Conservation (phyloP, 2,888 invertebrate species). For the Troides oblongomaculatus region DNA sequence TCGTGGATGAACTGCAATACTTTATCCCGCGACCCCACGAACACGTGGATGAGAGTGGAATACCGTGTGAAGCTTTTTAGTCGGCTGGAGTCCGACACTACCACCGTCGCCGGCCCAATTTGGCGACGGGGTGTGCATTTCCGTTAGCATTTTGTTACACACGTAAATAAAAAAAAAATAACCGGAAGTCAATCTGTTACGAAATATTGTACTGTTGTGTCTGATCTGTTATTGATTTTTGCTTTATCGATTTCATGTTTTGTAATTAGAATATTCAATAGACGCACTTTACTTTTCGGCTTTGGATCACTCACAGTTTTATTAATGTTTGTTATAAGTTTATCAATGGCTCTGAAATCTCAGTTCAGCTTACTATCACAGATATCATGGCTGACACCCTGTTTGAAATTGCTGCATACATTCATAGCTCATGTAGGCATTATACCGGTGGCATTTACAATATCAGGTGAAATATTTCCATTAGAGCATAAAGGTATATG, state of each 20-base stretch:
- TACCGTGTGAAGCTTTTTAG: too few relatives aligned
- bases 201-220: constrained; percentile 43
- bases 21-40: too few relatives aligned
- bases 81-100: too few relatives aligned
- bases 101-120: too few relatives aligned
- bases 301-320: constrained; percentile 35
- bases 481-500: constrained; percentile 43
- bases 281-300: constrained; percentile 40
- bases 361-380: constrained; percentile 7
- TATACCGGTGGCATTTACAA: constrained; percentile 40
- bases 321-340: constrained; percentile 39
- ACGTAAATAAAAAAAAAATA: constrained; percentile 16
- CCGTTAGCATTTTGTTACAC: too few relatives aligned
- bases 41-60: too few relatives aligned
- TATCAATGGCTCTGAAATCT: constrained; percentile 23
- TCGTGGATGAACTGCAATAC: too few relatives aligned
- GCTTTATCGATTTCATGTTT: constrained; percentile 39
- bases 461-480: constrained; percentile 45
- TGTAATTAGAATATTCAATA: constrained; percentile 37
- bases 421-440: constrained; percentile 43
- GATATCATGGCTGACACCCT: constrained; percentile 33
- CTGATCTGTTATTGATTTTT: constrained; percentile 42
- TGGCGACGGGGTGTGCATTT: too few relatives aligned
- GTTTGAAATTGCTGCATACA: constrained; percentile 40
- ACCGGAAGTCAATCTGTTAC: constrained; percentile 38